These are phyloP conservation scores for Thunnus thynnus DNA, from an alignment of 2,113 vertebrate genomes.

Conservation along the genomic window DNA sequence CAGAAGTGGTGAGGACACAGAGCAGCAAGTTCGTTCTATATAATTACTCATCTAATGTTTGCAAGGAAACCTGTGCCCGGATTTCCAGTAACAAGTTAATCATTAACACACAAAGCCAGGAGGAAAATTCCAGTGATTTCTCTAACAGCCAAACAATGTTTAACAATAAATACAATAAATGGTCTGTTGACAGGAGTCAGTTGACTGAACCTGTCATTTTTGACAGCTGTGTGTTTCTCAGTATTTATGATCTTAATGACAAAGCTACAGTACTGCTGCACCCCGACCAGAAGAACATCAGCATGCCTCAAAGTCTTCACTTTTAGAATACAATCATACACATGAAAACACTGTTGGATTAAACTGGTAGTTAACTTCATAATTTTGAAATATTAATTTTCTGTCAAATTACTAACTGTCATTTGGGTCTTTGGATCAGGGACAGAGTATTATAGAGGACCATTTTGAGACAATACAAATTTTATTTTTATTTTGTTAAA, in stretches of 20 bases:
- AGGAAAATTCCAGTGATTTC: constrained; percentile 37
- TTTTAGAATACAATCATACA: neutral
- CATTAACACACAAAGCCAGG: constrained; percentile 25
- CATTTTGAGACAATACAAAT: too few species aligned
- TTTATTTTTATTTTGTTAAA: too few species aligned
- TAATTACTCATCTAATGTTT: constrained; percentile 30
- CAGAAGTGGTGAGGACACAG: neutral
- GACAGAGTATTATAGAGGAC: too few species aligned
- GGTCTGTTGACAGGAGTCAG: constrained; percentile 10
- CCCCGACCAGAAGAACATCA: neutral
- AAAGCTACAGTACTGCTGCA: neutral
- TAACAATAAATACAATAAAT: constrained; percentile 14
- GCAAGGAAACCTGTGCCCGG: constrained; percentile 3
- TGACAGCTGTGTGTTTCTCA: neutral
- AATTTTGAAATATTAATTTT: too few species aligned
- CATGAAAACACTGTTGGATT: neutral
- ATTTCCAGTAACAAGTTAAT: constrained; percentile 51
- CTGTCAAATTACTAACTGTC: too few species aligned
- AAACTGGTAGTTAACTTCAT: too few species aligned
- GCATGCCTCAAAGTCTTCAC: neutral
- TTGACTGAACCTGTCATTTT: constrained; percentile 42
- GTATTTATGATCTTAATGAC: constrained; percentile 42
- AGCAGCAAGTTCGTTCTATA: neutral
- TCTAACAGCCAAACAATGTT: constrained; percentile 17
- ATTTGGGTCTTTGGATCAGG: too few species aligned